phyloP scores from a whole-genome alignment of 2,888 invertebrate genomes.

The Platycnemis pennipes region DNA sequence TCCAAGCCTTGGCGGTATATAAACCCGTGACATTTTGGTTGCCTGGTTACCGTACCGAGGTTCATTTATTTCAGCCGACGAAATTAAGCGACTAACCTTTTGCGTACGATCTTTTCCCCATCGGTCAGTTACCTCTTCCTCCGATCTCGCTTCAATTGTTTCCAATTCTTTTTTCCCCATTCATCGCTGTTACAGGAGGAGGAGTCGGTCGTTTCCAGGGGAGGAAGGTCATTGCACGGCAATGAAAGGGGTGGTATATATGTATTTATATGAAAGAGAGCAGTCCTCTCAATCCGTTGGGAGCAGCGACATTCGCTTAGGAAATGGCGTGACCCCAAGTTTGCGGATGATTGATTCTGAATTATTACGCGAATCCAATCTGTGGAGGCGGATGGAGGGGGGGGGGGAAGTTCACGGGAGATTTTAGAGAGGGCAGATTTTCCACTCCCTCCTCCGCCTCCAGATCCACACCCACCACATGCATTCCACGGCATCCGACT shows the following conservation, averaged over 20 bases:
- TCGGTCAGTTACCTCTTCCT: no score
- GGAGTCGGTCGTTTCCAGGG: no score
- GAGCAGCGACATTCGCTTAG: slow-evolving; percentile 36
- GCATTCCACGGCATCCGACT: background rate
- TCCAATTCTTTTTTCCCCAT: background rate
- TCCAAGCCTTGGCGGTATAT: no score
- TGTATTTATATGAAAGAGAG: background rate
- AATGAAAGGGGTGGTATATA: background rate
- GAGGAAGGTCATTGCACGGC: background rate
- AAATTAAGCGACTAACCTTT: no score
- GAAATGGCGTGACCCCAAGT: slow-evolving; percentile 36
- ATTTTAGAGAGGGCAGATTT: background rate
- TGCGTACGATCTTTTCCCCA: no score
- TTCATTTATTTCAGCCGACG: no score
- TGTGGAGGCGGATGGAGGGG: background rate
- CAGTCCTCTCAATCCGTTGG: slow-evolving; percentile 13
- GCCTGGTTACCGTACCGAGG: no score
- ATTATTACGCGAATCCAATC: slow-evolving; percentile 39
- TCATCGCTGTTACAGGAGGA: background rate
- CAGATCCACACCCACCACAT: background rate
- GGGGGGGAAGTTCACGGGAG: background rate
- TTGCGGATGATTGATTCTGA: slow-evolving; percentile 36
- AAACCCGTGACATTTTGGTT: no score
- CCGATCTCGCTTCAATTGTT: background rate
- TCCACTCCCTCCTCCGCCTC: background rate